Base-by-base conservation (phyloP, 2,888 invertebrate species). In the Bedellia somnulentella region DNA sequence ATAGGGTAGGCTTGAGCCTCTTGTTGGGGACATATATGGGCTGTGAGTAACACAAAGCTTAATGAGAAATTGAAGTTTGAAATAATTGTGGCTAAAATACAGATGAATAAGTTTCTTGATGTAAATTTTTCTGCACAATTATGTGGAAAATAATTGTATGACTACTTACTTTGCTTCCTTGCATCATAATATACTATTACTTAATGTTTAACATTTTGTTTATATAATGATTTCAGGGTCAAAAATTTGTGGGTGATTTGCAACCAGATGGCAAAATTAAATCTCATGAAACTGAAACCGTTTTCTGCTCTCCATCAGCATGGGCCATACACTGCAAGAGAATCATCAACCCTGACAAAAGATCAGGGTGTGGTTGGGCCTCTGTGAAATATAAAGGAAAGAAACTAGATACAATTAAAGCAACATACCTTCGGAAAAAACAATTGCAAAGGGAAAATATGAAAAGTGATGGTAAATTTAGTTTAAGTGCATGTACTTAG, bases 261-360 rank as follows among this genome's bases (percentile, higher is more conserved):
- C 75, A 92, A 47, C 67, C 85, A 22, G 90, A 89, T 78, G 93
- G 93, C 9, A 90, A 90, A 78, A 93, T 94, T 33, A 85, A 86
- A 57, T 90, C 90, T 10, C 88, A 89, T 60, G 93, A 93, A 60
- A 90, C 91, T 21, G 88, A 89, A 53, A 87, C 90, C 37, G 81
- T 90, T 46, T 94, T 92, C 57, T 84, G 88, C 37, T 91, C 93
- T 1, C 93, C 93, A 2, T 92, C 91, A 45, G 91, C 93, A 2
- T 94, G 93, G 93, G 93, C 93, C 1, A 89, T 91, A 56, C 89
- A 92, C 51, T 93, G 93, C 51, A 93, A 93, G 55, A 81, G 90
- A 40, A 88, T 92, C 33, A 89, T 93, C 29, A 93, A 93, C 61
- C 93, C 93, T 1, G 89, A 89, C 38, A 93, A 93, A 58, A 89